phyloP scores from a whole-genome alignment of 2,888 invertebrate genomes.

The Brenthis ino region DNA sequence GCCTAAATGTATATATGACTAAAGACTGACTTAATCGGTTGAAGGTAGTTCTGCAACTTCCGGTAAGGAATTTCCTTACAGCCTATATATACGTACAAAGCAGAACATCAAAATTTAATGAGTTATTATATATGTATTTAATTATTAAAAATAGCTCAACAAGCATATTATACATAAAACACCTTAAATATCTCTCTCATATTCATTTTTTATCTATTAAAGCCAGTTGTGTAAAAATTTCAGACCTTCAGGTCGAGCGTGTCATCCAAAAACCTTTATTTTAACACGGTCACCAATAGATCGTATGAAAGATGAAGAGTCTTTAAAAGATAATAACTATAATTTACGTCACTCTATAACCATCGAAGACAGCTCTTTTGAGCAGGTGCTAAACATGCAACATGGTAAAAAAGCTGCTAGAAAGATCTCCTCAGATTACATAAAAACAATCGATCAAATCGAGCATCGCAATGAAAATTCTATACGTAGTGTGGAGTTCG shows the following conservation, averaged over 20 bases:
- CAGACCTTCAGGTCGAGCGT: conserved; percentile 49
- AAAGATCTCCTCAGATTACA: conserved; percentile 69
- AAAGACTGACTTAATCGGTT: too few relatives aligned
- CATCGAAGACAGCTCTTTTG: conserved; percentile 47
- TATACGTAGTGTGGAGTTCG: conserved; percentile 60
- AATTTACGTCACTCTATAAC: conserved; percentile 44
- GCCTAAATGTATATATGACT: too few relatives aligned
- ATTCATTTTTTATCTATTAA: background rate
- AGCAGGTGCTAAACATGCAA: conserved; percentile 57
- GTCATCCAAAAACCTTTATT: conserved; percentile 46
- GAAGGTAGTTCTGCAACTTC: too few relatives aligned
- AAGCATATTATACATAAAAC: too few relatives aligned
- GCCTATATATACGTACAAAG: too few relatives aligned
- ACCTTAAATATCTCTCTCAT: too few relatives aligned
- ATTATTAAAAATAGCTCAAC: too few relatives aligned
- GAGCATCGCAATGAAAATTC: conserved; percentile 51
- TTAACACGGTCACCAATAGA: conserved; percentile 49
- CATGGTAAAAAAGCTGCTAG: conserved; percentile 56
- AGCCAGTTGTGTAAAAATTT: conserved; percentile 32
- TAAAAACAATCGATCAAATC: conserved; percentile 59
- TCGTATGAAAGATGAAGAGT: conserved; percentile 44
- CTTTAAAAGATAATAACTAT: conserved; percentile 44
- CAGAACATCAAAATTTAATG: too few relatives aligned
- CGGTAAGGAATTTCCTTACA: too few relatives aligned
- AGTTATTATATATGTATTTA: too few relatives aligned